Conservation (phyloP, 2,113 vertebrate species). For the Abramis brama region DNA sequence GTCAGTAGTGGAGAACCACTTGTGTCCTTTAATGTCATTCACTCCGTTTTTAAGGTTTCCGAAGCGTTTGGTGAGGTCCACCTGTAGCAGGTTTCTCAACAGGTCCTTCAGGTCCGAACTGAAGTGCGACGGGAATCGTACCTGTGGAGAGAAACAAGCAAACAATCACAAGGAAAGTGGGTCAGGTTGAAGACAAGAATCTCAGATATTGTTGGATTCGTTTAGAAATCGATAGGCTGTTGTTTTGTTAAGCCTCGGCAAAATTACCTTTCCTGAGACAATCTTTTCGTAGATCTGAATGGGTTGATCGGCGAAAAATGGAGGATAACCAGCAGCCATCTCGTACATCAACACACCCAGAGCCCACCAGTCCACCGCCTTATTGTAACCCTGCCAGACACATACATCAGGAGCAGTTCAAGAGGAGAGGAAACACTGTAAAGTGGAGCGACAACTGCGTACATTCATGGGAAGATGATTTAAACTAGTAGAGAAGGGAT, state of each 20-base stretch:
- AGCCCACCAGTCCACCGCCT: conserved; percentile 95
- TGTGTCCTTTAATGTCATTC: conserved; percentile 91
- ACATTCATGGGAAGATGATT: background rate
- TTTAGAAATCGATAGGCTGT: background rate
- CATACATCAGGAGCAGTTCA: background rate
- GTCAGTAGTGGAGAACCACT: conserved; percentile 92
- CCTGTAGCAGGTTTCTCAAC: conserved; percentile 90
- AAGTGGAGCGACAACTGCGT: background rate
- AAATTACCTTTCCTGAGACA: conserved; percentile 87
- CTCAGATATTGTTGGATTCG: background rate
- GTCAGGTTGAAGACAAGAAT: background rate
- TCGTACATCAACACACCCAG: conserved; percentile 92
- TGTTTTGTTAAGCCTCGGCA: background rate
- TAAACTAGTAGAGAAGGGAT: background rate
- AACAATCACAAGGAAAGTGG: background rate
- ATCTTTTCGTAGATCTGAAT: conserved; percentile 97
- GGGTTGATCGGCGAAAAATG: conserved; percentile 92
- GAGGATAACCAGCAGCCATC: conserved; percentile 92
- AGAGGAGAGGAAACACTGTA: background rate
- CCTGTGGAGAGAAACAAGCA: conserved; percentile 63
- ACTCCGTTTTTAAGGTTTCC: conserved; percentile 93
- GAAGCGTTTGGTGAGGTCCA: conserved; percentile 91
- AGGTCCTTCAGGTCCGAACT: conserved; percentile 92
- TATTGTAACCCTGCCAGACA: conserved; percentile 85
- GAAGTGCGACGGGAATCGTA: conserved; percentile 92